Percentiles rank a stretch among this genome's conserved stretches.
Evolutionary conservation across 2,888 invertebrate species (phyloP).

Genomic region (Temnothorax unifasciatus): DNA sequence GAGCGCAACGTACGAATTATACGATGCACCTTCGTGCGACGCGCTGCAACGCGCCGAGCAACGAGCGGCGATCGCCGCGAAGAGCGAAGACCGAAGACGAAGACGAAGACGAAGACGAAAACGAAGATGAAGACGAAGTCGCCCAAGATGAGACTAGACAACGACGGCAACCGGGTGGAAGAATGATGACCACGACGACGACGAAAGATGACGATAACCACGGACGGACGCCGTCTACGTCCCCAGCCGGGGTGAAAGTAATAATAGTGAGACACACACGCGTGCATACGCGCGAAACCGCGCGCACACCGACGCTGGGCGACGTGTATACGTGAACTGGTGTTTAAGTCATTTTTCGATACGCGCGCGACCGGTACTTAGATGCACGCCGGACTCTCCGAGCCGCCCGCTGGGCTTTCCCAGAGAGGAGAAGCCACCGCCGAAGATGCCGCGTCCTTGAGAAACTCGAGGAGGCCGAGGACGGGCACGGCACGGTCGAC

Average conservation of each 20-base stretch:
- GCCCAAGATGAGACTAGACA: slow-evolving; percentile 51
- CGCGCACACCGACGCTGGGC: slow-evolving; percentile 33
- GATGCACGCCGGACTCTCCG: slow-evolving; percentile 68
- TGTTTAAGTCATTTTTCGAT: slow-evolving; percentile 82
- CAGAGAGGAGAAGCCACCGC: slow-evolving; percentile 66
- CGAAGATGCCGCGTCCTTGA: slow-evolving; percentile 74
- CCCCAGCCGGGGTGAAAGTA: slow-evolving; percentile 78
- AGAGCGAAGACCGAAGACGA: slow-evolving; percentile 30
- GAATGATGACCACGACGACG: neutral
- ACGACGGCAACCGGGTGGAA: slow-evolving; percentile 18
- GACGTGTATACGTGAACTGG: slow-evolving; percentile 79
- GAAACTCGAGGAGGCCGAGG: slow-evolving; percentile 73
- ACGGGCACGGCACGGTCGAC: slow-evolving; percentile 42
- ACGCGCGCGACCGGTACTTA: slow-evolving; percentile 73
- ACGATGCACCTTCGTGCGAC: slow-evolving; percentile 71
- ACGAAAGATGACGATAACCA: slow-evolving; percentile 58
- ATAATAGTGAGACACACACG: slow-evolving; percentile 81
- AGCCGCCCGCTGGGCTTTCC: slow-evolving; percentile 73
- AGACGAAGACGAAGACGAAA: slow-evolving; percentile 2
- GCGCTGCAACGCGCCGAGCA: slow-evolving; percentile 44
- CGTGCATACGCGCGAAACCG: slow-evolving; percentile 45
- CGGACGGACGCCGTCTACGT: slow-evolving; percentile 52
- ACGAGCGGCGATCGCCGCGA: slow-evolving; percentile 8
- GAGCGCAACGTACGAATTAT: slow-evolving; percentile 80
- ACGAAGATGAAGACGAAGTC: slow-evolving; percentile 24